Percentiles rank a stretch among this genome's conserved stretches.
phyloP scores from a whole-genome alignment of 2,113 vertebrate species.

The Hydropotes inermis region DNA sequence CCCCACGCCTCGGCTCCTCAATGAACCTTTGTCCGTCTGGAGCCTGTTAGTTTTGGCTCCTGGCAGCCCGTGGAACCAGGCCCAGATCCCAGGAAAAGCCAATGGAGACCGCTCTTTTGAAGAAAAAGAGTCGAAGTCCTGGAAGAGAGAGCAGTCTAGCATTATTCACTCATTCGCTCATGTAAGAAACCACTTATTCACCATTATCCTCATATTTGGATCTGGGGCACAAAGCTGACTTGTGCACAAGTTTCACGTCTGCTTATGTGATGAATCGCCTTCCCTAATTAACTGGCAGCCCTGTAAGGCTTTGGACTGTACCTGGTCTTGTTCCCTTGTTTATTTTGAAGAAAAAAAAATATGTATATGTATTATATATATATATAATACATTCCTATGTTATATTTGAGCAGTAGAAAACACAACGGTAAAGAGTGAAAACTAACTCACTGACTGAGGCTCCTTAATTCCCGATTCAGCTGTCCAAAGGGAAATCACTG shows the following conservation, averaged over 20 bases:
- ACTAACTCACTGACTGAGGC: background rate
- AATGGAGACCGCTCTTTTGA: conserved; percentile 13
- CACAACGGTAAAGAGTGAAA: background rate
- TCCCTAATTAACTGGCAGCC: background rate
- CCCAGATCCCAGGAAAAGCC: conserved; percentile 66
- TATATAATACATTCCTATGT: background rate
- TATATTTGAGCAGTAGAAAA: background rate
- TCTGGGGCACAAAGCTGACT: background rate
- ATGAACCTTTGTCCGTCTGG: conserved; percentile 79
- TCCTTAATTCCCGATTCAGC: background rate
- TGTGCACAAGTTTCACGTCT: background rate
- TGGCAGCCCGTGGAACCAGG: conserved; percentile 68
- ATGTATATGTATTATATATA: background rate
- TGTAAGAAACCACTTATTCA: background rate
- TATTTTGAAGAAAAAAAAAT: background rate
- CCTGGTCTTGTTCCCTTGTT: conserved; percentile 5
- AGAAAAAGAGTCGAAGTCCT: background rate
- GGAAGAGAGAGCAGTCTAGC: background rate
- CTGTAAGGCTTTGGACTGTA: background rate
- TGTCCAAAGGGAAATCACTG: background rate
- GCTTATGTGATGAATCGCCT: background rate
- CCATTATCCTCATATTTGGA: background rate
- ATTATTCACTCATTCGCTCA: background rate
- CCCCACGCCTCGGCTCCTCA: conserved; percentile 70
- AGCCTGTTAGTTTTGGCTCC: conserved; percentile 83